These are phyloP conservation scores for Diarsia rubi DNA, from an alignment of 2,888 invertebrate species.

Conservation along the genomic window DNA sequence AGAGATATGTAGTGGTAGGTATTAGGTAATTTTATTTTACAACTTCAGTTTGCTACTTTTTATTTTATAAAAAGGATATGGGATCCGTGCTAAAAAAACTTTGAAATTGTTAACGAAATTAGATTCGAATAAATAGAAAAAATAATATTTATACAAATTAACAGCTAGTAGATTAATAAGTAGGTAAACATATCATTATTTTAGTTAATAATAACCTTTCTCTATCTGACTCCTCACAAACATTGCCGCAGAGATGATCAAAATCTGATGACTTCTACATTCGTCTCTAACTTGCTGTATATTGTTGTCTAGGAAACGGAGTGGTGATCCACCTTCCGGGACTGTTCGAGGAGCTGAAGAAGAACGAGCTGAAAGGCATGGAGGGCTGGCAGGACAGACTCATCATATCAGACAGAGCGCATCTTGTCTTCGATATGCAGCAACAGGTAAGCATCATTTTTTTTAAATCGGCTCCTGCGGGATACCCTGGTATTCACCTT, in stretches of 20 bases:
- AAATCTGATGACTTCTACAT: background rate
- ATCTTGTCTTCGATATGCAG: constrained; percentile 98
- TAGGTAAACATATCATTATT: too few species aligned
- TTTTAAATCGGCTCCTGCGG: background rate
- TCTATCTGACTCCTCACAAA: background rate
- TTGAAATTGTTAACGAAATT: too few species aligned
- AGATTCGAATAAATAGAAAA: too few species aligned
- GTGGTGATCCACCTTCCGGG: constrained; percentile 99
- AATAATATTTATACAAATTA: too few species aligned
- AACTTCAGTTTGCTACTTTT: too few species aligned
- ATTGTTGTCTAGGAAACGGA: constrained; percentile 95
- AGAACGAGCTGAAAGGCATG: constrained; percentile 97
- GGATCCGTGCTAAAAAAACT: too few species aligned
- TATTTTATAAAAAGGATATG: too few species aligned
- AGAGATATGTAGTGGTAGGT: too few species aligned
- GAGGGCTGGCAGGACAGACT: constrained; percentile 95
- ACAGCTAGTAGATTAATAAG: too few species aligned
- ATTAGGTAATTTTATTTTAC: too few species aligned
- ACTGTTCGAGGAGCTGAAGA: constrained; percentile 97
- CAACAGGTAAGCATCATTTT: constrained; percentile 90
- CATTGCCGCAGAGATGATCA: background rate
- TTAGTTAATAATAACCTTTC: too few species aligned
- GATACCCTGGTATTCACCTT: background rate
- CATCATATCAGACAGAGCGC: constrained; percentile 98
- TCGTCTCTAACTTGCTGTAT: background rate